Evolutionary conservation across 2,797 vertebrate species (phyloP), one percentile per base, ranked within the genome.

Genomic region (Ptychobarbus kaznakovi): DNA sequence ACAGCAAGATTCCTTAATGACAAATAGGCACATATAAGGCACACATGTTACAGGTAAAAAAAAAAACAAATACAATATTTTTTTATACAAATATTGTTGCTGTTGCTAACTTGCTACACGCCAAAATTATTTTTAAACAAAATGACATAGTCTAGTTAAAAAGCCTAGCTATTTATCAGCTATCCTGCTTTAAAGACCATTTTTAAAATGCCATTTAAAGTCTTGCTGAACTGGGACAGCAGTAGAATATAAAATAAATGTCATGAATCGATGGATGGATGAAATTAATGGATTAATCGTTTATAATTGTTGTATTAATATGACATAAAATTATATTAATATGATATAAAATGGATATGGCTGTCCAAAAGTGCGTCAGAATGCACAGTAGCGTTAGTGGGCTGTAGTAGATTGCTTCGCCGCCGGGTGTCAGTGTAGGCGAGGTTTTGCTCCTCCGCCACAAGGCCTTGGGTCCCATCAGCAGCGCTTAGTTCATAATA

Each of bases 381-480:
- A 70, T 18, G 11, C 4, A 22, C 3, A 16, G 44, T 5, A 10
- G 65, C 9, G 20, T n/a, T 68, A 18, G 12, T 51, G 28, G 22
- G 6, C 3, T 86, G 86, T 5, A 76, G 56, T 77, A n/a, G 2
- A 8, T 2, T 0, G 2, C 4, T 22, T 72, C 0, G 1, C 93
- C 95, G 91, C 93, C 87, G 70, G 94, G 88, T 92, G 95, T 93
- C 94, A 94, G 90, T 93, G 49, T 82, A 92, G 89, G 82, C 90
- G 89, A 92, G 90, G 80, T 53, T 91, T 93, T 82, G 84, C 66
- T 35, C n/a, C 20, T 42, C 8, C 18, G 20, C 3, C 6, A 3
- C 38, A 10, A 40, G 42, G 44, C 20, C 22, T 69, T n/a, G 56
- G 46, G 72, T 72, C 1, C 11, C 28, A 81, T 74, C 25, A 49